Evolutionary conservation across 2,888 invertebrate genomes (phyloP), one percentile per base, ranked within the genome.

Genomic region (Entomobrya multifasciata): DNA sequence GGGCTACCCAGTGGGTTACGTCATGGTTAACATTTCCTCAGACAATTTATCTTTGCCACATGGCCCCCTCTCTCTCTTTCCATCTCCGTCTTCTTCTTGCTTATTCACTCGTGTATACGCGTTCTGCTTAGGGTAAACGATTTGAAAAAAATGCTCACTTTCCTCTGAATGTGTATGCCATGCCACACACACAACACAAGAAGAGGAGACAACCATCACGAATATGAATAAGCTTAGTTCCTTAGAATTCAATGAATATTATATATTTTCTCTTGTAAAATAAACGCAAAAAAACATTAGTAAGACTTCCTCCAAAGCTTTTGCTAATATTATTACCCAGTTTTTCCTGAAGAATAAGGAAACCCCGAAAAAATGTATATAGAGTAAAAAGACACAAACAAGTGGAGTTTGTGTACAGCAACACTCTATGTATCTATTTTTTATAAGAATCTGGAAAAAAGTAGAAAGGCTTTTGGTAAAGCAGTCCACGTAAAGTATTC

Each of bases 21-120:
- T 87, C 87, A 87, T 87, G 87, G 87, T 87, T 87, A 87, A 87
- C 87, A 87, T 87, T 87, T 87, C 87, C 87, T 87, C 87, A 87
- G 87, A 87, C 87, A 87, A 87, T 87, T 87, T 87, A 87, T 87
- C 87, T 87, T 87, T 87, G 87, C 87, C 87, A 87, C 82, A 87
- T 87, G 87, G 87, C 87, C 65, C 80, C 77, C 65, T 82, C 67
- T 65, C 65, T 57, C 67, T 67, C 15, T 41, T 67, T 65, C 36
- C 36, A 36, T 6, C 36, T 36, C 36, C 36, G n/a, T n/a, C n/a
- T 41, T 67, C 44, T 47, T 65, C 60, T 74, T 81, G 80, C 81
- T 86, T 86, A 86, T 81, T 86, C 86, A 81, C 80, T 74, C 57
- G 79, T 74, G 52, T 74, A 47, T 49, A 27, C 27, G 27, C 27